Percentiles rank a stretch among this genome's conserved stretches.
phyloP scores from a whole-genome alignment of 30 jellyfish, hydroid and myxozoan genomes.

The Aurelia sp. region DNA sequence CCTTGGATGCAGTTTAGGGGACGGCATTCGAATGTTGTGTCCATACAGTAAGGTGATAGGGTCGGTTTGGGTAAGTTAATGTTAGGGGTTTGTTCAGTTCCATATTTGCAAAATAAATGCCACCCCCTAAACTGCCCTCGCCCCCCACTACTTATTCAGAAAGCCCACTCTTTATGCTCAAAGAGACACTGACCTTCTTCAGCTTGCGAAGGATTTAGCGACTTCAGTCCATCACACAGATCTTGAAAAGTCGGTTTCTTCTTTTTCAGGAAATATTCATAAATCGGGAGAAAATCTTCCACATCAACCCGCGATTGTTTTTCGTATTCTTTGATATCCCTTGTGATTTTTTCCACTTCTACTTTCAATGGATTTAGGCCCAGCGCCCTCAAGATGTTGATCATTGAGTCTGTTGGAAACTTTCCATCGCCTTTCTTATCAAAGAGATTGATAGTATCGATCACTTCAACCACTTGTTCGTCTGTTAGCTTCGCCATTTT shows the following conservation, averaged over 20 bases:
- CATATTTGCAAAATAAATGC: too few species aligned
- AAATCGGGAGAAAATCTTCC: slow-evolving; percentile 71
- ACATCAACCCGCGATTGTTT: slow-evolving; percentile 29
- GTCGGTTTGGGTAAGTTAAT: too few species aligned
- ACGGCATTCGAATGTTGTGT: too few species aligned
- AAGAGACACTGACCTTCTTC: slow-evolving; percentile 22
- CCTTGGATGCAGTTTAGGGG: too few species aligned
- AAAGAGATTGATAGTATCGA: slow-evolving; percentile 63
- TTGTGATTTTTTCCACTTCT: slow-evolving; percentile 42
- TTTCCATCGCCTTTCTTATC: slow-evolving; percentile 75
- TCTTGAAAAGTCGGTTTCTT: slow-evolving; percentile 64
- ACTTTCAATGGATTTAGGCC: slow-evolving; percentile 67
- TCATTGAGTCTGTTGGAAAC: slow-evolving; percentile 28
- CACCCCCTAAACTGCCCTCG: too few species aligned
- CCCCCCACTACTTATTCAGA: too few species aligned
- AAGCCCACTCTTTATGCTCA: too few species aligned
- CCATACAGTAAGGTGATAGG: too few species aligned
- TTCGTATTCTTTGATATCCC: slow-evolving; percentile 45
- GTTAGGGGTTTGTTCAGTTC: too few species aligned
- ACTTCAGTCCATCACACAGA: slow-evolving; percentile 57
- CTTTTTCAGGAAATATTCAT: slow-evolving; percentile 53
- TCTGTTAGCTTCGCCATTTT: slow-evolving; percentile 61
- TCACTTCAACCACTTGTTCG: slow-evolving; percentile 49
- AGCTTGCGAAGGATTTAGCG: slow-evolving; percentile 28
- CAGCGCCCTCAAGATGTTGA: slow-evolving; percentile 57